Evolutionary conservation across 2,113 vertebrate species (phyloP), one percentile per base, ranked within the genome.

Genomic region (Himantopus leucocephalus): DNA sequence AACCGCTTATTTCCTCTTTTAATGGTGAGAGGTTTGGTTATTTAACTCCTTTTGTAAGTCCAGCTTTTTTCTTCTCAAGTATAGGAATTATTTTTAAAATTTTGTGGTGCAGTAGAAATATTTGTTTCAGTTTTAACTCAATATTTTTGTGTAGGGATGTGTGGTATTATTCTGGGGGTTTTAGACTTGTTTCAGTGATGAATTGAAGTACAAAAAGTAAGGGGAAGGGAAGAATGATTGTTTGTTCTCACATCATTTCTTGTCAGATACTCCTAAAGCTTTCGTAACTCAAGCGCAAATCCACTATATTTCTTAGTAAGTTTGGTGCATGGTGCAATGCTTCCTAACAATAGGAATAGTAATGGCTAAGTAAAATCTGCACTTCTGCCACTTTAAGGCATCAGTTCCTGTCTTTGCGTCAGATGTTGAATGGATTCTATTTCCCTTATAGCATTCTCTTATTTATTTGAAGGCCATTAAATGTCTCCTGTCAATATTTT

Each of bases 1-100:
- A 53, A 15, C 14, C 0, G 0, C 34, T 80, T 70, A 59, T 34
- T 27, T 43, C 9, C 10, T 47, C 2, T 55, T 88, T 16, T 75
- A 59, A 35, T 2, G 12, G 22, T 23, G 34, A 80, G 72, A 59
- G 21, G 8, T 34, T 88, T 77, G 6, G 19, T 92, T 85, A 37
- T 29, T 74, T 56, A 75, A 56, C 30, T 73, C 20, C 21, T 56
- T n/a, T 43, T 17, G 14, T 23, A 39, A 39, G 35, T 39, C 53
- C 27, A 72, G 6, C 15, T 59, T 83, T 50, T 62, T 58, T 71
- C 11, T 67, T 59, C 20, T 85, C 24, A 72, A 68, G 10, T 37
- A 26, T 12, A 32, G 52, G 6, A 22, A 14, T 55, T 77, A 37
- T 43, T 84, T 87, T 94, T 29, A 37, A 37, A 84, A 55, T 7